These are phyloP conservation scores for Alcedo quadribrachys DNA, from an alignment of 2,797 vertebrate genomes.

Conservation along the genomic window DNA sequence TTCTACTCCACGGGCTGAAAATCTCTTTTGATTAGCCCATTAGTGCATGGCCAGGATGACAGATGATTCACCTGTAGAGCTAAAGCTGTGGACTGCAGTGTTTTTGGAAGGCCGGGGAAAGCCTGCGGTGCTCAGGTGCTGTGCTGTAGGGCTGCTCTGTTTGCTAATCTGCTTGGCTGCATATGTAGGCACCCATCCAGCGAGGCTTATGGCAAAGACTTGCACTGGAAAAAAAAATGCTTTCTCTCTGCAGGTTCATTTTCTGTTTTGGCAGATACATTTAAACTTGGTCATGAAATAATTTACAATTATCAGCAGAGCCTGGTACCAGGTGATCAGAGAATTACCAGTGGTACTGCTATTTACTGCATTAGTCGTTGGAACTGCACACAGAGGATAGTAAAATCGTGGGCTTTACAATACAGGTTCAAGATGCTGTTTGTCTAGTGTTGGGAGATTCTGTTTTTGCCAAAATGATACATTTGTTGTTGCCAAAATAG, in stretches of 20 bases:
- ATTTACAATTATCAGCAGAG: background rate
- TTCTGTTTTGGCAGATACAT: conserved; percentile 30
- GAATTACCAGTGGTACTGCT: background rate
- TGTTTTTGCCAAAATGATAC: background rate
- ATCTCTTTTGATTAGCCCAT: background rate
- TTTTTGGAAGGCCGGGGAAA: background rate
- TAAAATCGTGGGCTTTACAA: background rate
- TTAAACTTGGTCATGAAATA: background rate
- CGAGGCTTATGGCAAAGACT: conserved; percentile 75
- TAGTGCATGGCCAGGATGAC: conserved; percentile 19
- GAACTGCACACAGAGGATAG: background rate
- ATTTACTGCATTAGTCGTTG: accelerated
- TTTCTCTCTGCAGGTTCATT: conserved; percentile 76
- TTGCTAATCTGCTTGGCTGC: conserved; percentile 62
- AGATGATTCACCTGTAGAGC: conserved; percentile 35
- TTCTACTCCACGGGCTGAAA: background rate
- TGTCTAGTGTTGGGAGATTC: background rate
- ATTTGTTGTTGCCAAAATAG: background rate
- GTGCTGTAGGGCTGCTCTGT: conserved; percentile 55
- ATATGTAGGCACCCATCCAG: conserved; percentile 72
- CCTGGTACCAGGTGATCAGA: background rate
- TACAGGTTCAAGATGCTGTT: background rate
- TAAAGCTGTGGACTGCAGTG: conserved; percentile 10
- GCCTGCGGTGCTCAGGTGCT: conserved; percentile 42
- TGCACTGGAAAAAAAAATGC: conserved; percentile 47